These are phyloP conservation scores for Sebastes matsubarae DNA, from an alignment of 2,797 vertebrate genomes.

Conservation along the genomic window DNA sequence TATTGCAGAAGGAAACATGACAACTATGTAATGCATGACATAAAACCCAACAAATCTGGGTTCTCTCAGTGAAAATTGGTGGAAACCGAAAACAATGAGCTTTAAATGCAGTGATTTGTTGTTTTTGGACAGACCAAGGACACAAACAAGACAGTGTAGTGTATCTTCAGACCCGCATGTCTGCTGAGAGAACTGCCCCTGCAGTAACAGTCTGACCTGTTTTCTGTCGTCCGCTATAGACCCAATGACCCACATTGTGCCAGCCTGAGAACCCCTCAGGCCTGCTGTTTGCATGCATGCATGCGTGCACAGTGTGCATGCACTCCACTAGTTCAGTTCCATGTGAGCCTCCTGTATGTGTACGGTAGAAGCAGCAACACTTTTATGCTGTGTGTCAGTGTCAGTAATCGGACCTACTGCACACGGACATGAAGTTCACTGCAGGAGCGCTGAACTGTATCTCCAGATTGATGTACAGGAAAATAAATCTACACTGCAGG, in stretches of 20 bases:
- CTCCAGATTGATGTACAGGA: neutral
- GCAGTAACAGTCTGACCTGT: slow-evolving; percentile 14
- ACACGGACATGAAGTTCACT: neutral
- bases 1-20: neutral
- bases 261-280: neutral
- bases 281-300: neutral
- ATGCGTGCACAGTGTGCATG: neutral
- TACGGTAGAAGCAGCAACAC: neutral
- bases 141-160: neutral
- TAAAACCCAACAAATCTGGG: neutral
- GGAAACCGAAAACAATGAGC: neutral
- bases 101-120: neutral
- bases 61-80: neutral
- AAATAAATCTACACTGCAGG: neutral
- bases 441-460: neutral
- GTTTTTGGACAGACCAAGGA: neutral
- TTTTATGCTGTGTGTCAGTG: slow-evolving; percentile 39
- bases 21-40: neutral
- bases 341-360: no score
- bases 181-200: neutral
- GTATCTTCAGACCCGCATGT: neutral
- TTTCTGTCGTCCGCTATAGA: neutral
- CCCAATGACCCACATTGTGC: slow-evolving; percentile 51
- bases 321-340: neutral
- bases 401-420: slow-evolving; percentile 4